Base-by-base conservation (phyloP, 2,113 vertebrate genomes). In the Oreocharis arfaki region DNA sequence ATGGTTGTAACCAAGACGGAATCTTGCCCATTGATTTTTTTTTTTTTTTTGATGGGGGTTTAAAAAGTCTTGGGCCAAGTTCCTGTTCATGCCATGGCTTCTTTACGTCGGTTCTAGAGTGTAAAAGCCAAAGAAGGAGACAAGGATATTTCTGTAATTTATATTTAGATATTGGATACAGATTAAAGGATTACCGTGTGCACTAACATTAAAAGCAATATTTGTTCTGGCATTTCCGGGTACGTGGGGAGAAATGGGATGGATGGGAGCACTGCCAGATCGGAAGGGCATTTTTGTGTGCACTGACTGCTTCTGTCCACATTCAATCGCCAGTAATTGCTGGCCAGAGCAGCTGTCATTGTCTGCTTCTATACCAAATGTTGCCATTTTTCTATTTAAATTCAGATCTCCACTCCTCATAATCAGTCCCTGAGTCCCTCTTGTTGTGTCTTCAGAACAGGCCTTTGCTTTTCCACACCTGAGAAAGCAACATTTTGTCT, bases 81-180 rank as follows among this genome's bases (percentile, higher is more conserved):
- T 85, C 41, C 26, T 82, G 6, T 76, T 57, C 65, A 33, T 69
- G 14, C 28, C 23, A 4, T 37, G 44, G 9, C 6, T 79, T 82
- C 82, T 90, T 87, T 85, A 33, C 7, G 7, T 70, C 0, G 3
- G 0, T 26, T 20, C 7, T 41, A 2, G 2, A 63, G 10, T 10
- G 26, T 63, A 80, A 77, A 80, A 69, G 23, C 42, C 42, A 69
- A 79, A 80, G 46, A 9, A 50, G 10, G 32, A 46, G 35, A 50
- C 6, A 86, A 55, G 4, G 15, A 8, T 85, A 28, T n/a, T 85
- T 73, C 21, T 55, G 23, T 47, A 69, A 82, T 11, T 68, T 33
- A n/a, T 27, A 28, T 16, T 94, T 92, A 4, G 57, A 6, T 49
- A 37, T 11, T 68, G 49, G 35, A 28, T 64, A 76, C 53, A 75